Conservation (phyloP, 1,140 invertebrate genomes). For the Drosophila prosaltans region DNA sequence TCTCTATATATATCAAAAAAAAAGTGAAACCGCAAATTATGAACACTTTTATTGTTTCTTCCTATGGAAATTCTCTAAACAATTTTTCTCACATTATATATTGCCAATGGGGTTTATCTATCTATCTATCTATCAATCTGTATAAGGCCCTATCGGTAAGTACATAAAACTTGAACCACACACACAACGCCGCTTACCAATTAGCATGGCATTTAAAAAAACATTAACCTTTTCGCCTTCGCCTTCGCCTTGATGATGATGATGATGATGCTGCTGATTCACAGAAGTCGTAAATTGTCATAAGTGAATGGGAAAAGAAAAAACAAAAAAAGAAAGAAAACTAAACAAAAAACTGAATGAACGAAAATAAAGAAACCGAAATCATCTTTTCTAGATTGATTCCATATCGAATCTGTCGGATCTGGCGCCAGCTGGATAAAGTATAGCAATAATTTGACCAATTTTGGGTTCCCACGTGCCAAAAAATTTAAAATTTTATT, state of each 20-base stretch:
- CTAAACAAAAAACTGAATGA: constrained; percentile 10
- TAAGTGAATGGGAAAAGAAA: constrained; percentile 39
- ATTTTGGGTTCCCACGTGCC: constrained; percentile 45
- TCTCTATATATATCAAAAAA: no score
- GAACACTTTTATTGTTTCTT: no score
- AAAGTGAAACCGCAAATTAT: no score
- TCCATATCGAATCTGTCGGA: background rate
- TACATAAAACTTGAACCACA: constrained; percentile 18
- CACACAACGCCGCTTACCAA: constrained; percentile 37
- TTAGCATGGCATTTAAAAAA: constrained; percentile 73
- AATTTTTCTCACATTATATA: background rate
- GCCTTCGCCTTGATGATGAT: constrained; percentile 69
- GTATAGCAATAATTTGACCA: constrained; percentile 30
- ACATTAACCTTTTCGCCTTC: constrained; percentile 71
- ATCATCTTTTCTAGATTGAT: constrained; percentile 2
- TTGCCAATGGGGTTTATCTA: no score
- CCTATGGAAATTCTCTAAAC: background rate
- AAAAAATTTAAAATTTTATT: background rate
- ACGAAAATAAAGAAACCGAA: background rate
- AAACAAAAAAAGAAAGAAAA: constrained; percentile 4
- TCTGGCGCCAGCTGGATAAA: background rate
- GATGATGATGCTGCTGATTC: constrained; percentile 46
- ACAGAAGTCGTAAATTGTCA: constrained; percentile 65
- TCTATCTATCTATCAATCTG: background rate
- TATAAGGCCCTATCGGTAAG: constrained; percentile 32